Base-by-base conservation (phyloP, 2,888 invertebrate species). In the Brenthis ino region DNA sequence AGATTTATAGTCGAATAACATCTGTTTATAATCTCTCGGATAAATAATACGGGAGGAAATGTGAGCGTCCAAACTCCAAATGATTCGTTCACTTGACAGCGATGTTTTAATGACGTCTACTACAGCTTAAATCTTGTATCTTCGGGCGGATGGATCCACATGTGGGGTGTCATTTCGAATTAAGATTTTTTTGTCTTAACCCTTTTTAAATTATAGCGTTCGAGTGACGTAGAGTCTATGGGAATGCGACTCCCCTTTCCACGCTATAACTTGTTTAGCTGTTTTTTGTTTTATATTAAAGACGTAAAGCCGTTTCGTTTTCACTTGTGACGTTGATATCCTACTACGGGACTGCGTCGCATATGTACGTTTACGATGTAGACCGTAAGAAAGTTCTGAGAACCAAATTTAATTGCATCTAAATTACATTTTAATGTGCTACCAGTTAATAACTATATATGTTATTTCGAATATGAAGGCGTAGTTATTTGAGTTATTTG, bases 181-280 rank as follows among this genome's bases (percentile, higher is more conserved):
- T 82, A 83, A 82, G 81, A 76, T 79, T 84, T 89, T 20, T 89
- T 90, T 88, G 79, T 86, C 82, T 86, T 84, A 90, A 87, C 89
- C 90, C 88, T 89, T 90, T 86, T 88, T 85, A 84, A 89, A 88
- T 89, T 88, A 88, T 87, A 83, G 81, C 82, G 79, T 82, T 81
- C 74, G 81, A 70, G 81, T 89, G 87, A 88, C 87, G 87, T 84
- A 81, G 78, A 78, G 76, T 79, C 79, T 84, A 87, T 89, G 91
- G 87, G 89, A 89, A 89, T 84, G 80, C 73, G 73, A 75, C 76
- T 78, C 77, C 82, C 82, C 78, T 77, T 78, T 69, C 71, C 37
- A 43, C 37, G 37, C 37, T 11, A 43, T 54, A 53, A 43, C 64
- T 58, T 66, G 64, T 68, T 64, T 16, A 48, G 50, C 53, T 54